phyloP scores from a whole-genome alignment of 2,113 vertebrate genomes.

The Eleginops maclovinus region DNA sequence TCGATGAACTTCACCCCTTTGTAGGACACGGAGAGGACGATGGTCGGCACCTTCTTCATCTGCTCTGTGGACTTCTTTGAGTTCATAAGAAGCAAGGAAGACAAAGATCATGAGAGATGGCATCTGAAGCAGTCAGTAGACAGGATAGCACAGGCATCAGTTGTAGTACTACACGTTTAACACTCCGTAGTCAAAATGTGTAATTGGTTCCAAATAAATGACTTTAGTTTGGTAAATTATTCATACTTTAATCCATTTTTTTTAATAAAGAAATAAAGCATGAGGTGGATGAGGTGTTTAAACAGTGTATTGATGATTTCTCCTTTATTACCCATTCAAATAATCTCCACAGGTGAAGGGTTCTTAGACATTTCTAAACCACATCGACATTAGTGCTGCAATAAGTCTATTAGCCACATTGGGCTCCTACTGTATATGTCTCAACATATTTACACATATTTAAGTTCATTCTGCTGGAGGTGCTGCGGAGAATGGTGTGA shows the following conservation, averaged over 20 bases:
- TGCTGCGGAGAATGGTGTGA: conserved; percentile 40
- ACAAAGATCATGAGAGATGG: conserved; percentile 21
- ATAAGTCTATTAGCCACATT: conserved; percentile 27
- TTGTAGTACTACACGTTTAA: not conserved
- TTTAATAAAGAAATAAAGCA: too few species aligned
- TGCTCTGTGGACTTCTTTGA: conserved; percentile 98
- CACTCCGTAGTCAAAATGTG: not conserved
- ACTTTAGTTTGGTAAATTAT: too few species aligned
- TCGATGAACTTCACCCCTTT: conserved; percentile 99
- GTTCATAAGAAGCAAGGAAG: conserved; percentile 11
- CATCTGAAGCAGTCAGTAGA: not conserved
- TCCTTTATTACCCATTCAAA: conserved; percentile 7
- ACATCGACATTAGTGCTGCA: conserved; percentile 4
- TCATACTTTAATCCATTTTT: too few species aligned
- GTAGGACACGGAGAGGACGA: conserved; percentile 97
- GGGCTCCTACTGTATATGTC: not conserved
- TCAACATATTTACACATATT: conserved; percentile 37
- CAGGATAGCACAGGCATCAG: not conserved
- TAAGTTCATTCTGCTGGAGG: conserved; percentile 48
- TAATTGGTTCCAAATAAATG: not conserved
- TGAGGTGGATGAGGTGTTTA: not conserved
- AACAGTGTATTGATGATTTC: not conserved
- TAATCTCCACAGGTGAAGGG: conserved; percentile 32
- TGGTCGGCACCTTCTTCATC: conserved; percentile 99
- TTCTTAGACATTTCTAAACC: conserved; percentile 16